phyloP scores from a whole-genome alignment of 2,113 vertebrate species.

The Odocoileus virginianus region DNA sequence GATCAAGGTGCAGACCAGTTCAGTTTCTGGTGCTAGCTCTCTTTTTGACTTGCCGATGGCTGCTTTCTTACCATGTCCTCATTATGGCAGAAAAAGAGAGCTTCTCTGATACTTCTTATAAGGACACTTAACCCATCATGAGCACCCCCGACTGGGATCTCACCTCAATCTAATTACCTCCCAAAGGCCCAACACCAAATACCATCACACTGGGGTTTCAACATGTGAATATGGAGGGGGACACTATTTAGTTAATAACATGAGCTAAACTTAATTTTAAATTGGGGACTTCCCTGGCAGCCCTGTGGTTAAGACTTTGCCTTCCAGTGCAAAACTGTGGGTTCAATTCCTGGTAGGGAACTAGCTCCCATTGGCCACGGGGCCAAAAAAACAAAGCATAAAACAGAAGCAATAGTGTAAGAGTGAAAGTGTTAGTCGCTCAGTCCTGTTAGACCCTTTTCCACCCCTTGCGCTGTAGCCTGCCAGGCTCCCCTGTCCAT shows the following conservation, averaged over 20 bases:
- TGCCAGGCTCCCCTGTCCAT: neutral
- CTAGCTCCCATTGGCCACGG: neutral
- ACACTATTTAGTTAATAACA: neutral
- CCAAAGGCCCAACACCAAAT: neutral
- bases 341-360: neutral
- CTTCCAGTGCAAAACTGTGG: neutral
- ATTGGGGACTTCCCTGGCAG: neutral
- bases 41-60: neutral
- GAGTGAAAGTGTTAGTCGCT: neutral
- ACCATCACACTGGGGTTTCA: neutral
- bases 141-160: neutral
- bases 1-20: neutral
- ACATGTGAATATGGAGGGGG: neutral
- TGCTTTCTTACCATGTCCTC: neutral
- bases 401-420: neutral
- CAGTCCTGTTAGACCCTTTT: neutral
- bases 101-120: neutral
- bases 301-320: neutral
- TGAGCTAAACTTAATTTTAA: neutral
- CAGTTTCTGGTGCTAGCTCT: neutral
- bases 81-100: neutral
- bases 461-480: neutral
- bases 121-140: neutral
- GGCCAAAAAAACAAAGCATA: neutral
- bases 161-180: neutral